These are phyloP conservation scores for Peromyscus maniculatus DNA, from an alignment of 2,113 vertebrate species.

Conservation along the genomic window DNA sequence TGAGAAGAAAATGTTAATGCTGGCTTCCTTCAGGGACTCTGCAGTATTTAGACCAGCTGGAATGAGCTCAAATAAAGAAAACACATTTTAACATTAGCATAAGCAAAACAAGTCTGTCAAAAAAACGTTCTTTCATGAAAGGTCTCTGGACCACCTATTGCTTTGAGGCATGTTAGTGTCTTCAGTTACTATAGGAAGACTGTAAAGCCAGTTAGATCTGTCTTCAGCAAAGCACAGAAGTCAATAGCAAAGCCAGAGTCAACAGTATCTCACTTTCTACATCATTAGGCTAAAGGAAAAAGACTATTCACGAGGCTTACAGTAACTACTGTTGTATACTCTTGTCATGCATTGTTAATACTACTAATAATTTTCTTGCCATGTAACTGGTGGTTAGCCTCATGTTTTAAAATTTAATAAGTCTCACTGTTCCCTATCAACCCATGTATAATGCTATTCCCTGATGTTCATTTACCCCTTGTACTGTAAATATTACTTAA, in stretches of 20 bases:
- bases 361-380: conserved; percentile 62
- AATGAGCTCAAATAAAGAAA: conserved; percentile 2
- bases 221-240: neutral
- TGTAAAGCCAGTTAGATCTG: neutral
- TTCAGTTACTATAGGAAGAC: neutral
- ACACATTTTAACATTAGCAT: conserved; percentile 25
- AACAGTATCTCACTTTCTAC: conserved; percentile 34
- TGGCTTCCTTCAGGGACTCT: conserved; percentile 15
- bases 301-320: neutral
- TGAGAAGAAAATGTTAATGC: neutral
- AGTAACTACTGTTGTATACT: conserved; percentile 34
- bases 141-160: neutral
- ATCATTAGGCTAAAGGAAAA: conserved; percentile 47
- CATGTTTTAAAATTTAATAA: conserved; percentile 53
- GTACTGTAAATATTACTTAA: conserved; percentile 24
- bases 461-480: neutral
- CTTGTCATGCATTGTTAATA: conserved; percentile 59
- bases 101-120: conserved; percentile 47
- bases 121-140: neutral
- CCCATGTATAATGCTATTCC: neutral
- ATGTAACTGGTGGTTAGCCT: neutral
- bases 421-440: neutral
- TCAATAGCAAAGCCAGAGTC: conserved; percentile 11
- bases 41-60: neutral
- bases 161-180: neutral